Evolutionary conservation across 2,888 invertebrate genomes (phyloP).

Genomic region (Phengaris arion): DNA sequence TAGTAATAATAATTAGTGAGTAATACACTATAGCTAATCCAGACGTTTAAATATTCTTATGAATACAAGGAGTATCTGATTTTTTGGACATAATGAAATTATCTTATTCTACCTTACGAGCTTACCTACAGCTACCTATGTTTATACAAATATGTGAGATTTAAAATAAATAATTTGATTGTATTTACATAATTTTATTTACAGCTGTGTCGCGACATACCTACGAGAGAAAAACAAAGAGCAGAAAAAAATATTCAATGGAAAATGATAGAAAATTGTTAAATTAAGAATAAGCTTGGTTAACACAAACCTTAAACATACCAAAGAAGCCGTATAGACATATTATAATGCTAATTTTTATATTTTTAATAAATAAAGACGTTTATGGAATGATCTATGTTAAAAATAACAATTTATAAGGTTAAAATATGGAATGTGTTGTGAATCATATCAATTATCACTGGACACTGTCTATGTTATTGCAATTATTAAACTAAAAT

Average conservation of each 20-base stretch:
- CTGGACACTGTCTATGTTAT: neutral
- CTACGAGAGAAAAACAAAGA: neutral
- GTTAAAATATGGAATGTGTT: neutral
- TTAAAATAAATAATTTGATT: slow-evolving; percentile 31
- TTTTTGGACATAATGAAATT: neutral
- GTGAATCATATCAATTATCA: neutral
- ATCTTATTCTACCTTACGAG: slow-evolving; percentile 11
- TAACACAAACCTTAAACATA: no score
- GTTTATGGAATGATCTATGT: neutral
- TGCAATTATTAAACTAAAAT: neutral
- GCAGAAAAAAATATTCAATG: neutral
- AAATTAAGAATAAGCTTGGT: no score
- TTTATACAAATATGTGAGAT: slow-evolving; percentile 6
- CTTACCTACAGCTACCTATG: slow-evolving; percentile 7
- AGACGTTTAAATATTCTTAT: neutral
- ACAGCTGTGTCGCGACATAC: slow-evolving; percentile 21
- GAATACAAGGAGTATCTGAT: neutral
- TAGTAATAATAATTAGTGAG: no score
- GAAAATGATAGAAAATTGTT: no score
- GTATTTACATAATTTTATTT: slow-evolving; percentile 28
- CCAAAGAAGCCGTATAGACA: no score
- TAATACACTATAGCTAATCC: neutral
- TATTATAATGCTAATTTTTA: neutral
- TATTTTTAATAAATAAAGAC: neutral
- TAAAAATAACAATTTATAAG: neutral